Percentiles rank a stretch among this genome's conserved stretches.
Conservation (phyloP, 1,140 invertebrate species). For the Zaprionus tsacasi region DNA sequence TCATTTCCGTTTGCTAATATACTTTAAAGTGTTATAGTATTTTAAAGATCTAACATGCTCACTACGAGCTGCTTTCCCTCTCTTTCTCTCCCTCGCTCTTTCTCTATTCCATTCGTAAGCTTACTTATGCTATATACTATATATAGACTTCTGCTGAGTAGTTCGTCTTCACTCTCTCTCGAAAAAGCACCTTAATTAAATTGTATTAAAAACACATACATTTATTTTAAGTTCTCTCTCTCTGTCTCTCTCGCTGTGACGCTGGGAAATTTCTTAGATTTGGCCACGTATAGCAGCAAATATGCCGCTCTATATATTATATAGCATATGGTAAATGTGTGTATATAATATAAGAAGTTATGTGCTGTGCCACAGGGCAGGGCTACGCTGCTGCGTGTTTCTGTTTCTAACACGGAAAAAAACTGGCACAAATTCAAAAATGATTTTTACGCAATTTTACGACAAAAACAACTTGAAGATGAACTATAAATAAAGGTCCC, state of each 20-base stretch:
- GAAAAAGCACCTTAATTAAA: slow-evolving; percentile 58
- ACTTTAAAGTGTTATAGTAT: too few relatives aligned
- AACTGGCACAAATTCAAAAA: slow-evolving; percentile 81
- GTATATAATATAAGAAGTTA: not conserved
- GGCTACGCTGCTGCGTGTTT: too few relatives aligned
- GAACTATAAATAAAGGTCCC: slow-evolving; percentile 74
- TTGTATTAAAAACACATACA: slow-evolving; percentile 78
- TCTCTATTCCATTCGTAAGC: not conserved
- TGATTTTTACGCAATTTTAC: slow-evolving; percentile 81
- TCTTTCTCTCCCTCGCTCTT: not conserved
- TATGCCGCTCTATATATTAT: slow-evolving; percentile 28
- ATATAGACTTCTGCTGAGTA: not conserved
- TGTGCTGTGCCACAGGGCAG: too few relatives aligned
- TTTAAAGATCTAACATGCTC: too few relatives aligned
- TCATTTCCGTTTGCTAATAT: too few relatives aligned
- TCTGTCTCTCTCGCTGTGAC: slow-evolving; percentile 43
- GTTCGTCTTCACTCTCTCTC: slow-evolving; percentile 15
- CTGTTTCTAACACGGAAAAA: slow-evolving; percentile 50
- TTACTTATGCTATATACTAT: not conserved
- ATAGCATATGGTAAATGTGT: not conserved
- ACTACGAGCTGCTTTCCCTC: too few relatives aligned
- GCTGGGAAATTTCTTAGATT: slow-evolving; percentile 50
- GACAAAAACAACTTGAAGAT: slow-evolving; percentile 75
- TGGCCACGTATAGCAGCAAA: not conserved
- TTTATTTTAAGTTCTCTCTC: slow-evolving; percentile 57